A percentile compares a stretch with the other conserved stretches of the same genome.
Conservation (phyloP, 2,888 invertebrate genomes). For the Chirona hameri region DNA sequence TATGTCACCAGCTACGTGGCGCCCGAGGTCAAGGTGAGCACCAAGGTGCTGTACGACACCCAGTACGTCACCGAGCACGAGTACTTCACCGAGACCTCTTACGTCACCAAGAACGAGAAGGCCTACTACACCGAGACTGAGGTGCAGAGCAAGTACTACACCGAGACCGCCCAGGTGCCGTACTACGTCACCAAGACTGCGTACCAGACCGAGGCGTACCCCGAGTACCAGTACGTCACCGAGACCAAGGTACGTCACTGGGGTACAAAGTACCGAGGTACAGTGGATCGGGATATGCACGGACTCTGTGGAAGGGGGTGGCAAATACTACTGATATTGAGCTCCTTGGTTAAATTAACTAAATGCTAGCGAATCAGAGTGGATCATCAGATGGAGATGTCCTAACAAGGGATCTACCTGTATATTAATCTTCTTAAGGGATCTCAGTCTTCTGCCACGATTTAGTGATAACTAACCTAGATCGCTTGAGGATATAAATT, state of each 20-base stretch:
- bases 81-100: slow-evolving; percentile 39
- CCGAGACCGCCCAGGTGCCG: slow-evolving; percentile 29
- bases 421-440: no score
- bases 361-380: no score
- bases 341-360: no score
- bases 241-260: slow-evolving; percentile 24
- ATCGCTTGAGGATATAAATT: no score
- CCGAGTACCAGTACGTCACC: slow-evolving; percentile 30
- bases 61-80: slow-evolving; percentile 38
- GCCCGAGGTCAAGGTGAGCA: slow-evolving; percentile 29
- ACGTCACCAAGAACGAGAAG: slow-evolving; percentile 37
- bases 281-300: no score
- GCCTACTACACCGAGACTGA: slow-evolving; percentile 37
- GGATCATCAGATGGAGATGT: no score
- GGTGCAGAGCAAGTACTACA: slow-evolving; percentile 30
- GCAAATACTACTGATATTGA: no score
- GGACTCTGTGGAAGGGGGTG: no score
- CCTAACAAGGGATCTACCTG: no score
- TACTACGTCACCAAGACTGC: slow-evolving; percentile 31
- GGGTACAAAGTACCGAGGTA: no score
- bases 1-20: slow-evolving; percentile 30
- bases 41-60: slow-evolving; percentile 37
- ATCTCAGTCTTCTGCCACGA: no score
- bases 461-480: no score
- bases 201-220: slow-evolving; percentile 29